Evolutionary conservation across 2,888 invertebrate species (phyloP), one percentile per base, ranked within the genome.

Genomic region (Protophormia terraenovae): DNA sequence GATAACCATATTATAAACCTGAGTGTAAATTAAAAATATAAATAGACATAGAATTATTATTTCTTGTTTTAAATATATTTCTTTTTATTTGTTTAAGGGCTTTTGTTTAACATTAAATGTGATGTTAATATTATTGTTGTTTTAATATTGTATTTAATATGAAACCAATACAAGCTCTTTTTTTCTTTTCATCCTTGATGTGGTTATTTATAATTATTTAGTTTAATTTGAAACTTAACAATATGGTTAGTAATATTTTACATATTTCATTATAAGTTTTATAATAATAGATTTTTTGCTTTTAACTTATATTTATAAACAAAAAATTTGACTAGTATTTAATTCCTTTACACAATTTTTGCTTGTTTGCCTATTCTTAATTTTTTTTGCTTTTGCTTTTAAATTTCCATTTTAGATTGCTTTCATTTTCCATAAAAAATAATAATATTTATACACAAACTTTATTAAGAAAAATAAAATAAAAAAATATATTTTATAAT

Each of bases 291-390:
- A 60, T 78, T 79, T 81, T 75, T 75, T 77, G 78, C 45, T 78
- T 45, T 73, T 75, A 77, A 87, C 89, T 91, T 91, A 90, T 80
- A 79, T 87, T 88, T 89, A 89, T 67, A 73, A 66, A 78, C 72
- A 85, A 85, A 84, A 87, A 90, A 91, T 91, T 91, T 91, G 91
- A 91, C 91, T 91, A 91, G 91, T 90, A 84, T 83, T 91, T 89
- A 90, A 90, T 91, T 91, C 89, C 89, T 90, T 91, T 90, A 89
- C 88, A 85, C 71, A 86, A 78, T 87, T 84, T n/a, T n/a, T 22
- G 72, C 66, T 79, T 86, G 76, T 60, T 75, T 87, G 38, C 7
- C 72, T 82, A 24, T 69, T 76, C 64, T 81, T 81, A 73, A 62
- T 77, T 76, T 84, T 86, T 7, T 78, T 64, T 35, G 19, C 55